These are phyloP conservation scores for Trichogramma pretiosum DNA, from an alignment of 1,140 invertebrate species.

Conservation along the genomic window DNA sequence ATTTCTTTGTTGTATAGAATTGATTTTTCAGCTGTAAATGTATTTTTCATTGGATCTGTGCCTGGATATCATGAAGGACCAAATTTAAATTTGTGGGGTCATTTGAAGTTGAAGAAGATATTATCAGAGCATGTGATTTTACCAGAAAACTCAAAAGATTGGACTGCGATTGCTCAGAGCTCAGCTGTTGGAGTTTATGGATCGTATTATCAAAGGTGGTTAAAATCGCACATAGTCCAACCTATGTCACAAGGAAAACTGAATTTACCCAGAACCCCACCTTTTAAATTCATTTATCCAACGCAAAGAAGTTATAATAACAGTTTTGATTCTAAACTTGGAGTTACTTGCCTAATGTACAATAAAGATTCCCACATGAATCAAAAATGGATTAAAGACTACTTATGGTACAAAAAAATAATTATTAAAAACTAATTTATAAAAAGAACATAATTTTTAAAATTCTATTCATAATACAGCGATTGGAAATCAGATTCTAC, in stretches of 20 bases:
- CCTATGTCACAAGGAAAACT: conserved; percentile 49
- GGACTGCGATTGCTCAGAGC: conserved; percentile 72
- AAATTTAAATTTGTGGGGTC: conserved; percentile 56
- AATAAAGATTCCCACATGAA: conserved; percentile 65
- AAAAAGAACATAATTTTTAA: neutral
- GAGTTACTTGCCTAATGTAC: conserved; percentile 85
- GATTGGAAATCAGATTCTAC: conserved; percentile 71
- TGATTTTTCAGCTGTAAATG: conserved; percentile 75
- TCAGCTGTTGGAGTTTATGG: conserved; percentile 85
- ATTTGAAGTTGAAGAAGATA: conserved; percentile 58
- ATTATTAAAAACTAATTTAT: conserved; percentile 1
- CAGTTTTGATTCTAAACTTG: conserved; percentile 74
- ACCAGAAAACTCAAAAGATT: conserved; percentile 46
- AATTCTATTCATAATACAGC: conserved; percentile 45
- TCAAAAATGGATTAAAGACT: conserved; percentile 72
- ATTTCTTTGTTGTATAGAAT: conserved; percentile 58
- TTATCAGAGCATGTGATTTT: conserved; percentile 53
- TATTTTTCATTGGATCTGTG: conserved; percentile 74
- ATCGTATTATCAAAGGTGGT: conserved; percentile 56
- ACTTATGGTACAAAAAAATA: conserved; percentile 60
- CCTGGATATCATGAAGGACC: conserved; percentile 66
- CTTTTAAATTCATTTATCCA: conserved; percentile 59
- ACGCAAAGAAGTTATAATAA: conserved; percentile 66
- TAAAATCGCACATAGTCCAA: conserved; percentile 55
- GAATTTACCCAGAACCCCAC: conserved; percentile 33